Conservation (phyloP, 2,113 vertebrate species). For the Pavo muticus region DNA sequence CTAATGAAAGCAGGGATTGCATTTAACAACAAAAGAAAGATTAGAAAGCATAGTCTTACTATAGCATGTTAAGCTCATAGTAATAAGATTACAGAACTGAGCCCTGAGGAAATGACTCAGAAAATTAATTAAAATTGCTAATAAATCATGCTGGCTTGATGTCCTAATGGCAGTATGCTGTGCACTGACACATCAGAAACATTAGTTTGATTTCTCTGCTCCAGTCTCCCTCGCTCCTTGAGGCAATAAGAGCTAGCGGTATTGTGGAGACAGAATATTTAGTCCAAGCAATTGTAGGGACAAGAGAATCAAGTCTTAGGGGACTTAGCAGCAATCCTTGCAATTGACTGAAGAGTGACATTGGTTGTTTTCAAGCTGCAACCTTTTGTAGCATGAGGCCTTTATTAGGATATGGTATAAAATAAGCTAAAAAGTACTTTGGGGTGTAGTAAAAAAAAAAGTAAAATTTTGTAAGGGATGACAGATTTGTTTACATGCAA, state of each 20-base stretch:
- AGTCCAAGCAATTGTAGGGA: neutral
- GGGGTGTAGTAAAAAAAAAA: neutral
- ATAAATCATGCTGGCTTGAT: conserved; percentile 47
- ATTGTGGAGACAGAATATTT: neutral
- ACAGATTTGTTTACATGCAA: neutral
- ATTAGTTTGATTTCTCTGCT: conserved; percentile 37
- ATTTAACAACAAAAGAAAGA: conserved; percentile 53
- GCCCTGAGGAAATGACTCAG: conserved; percentile 56
- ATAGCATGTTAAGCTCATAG: neutral
- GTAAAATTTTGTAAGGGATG: neutral
- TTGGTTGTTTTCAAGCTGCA: neutral
- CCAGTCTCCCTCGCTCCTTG: neutral
- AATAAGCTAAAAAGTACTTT: neutral
- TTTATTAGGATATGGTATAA: neutral
- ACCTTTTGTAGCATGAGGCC: neutral
- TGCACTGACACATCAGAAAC: conserved; percentile 27
- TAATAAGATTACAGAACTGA: conserved; percentile 64
- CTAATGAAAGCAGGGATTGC: conserved; percentile 36
- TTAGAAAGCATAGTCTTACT: conserved; percentile 49
- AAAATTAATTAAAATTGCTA: conserved; percentile 70
- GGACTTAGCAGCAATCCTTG: neutral
- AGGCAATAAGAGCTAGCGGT: neutral
- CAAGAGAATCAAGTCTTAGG: conserved; percentile 8
- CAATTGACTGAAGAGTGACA: conserved; percentile 2
- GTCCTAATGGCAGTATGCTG: conserved; percentile 35